Base-by-base conservation (phyloP, 92 coral and sea anemone genomes). In the Palythoa grandis region DNA sequence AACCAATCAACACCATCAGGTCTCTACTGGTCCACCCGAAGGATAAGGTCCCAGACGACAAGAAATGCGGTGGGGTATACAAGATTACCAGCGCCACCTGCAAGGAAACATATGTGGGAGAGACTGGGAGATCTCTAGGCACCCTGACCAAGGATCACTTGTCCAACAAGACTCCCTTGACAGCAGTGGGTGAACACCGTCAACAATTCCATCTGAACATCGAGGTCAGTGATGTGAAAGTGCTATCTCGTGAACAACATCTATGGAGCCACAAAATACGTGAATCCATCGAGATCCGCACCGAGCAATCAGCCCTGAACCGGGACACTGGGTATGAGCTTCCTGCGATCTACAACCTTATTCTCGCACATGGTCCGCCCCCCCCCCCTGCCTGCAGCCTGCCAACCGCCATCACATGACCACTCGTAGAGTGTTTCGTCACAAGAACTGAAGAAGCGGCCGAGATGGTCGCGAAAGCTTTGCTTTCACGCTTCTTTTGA, bases 21-120 rank as follows among this genome's bases (percentile, higher is more conserved):
- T 74, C 79, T 74, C 48, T 74, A 74, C 79, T 74, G 79, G 79
- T 74, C 79, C 79, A 52, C 60, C 79, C 63, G 79, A 74, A 74
- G 63, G 79, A 74, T 74, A 74, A 74, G 79, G 79, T 74, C 79
- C 76, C 76, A 72, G 52, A 72, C 76, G 53, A 72, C 76, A 72
- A 72, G 76, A 72, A 72, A 72, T 72, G 63, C 15, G 39, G 79
- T 74, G 61, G n/a, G 79, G 79, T 74, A 50, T 50, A 74, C 79
- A 74, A 75, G 63, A 19, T n/a, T 76, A 53, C 82, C 53, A 24
- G 68, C 68, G 67, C 82, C 67, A 52, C 47, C 82, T 76, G 82
- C 82, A 76, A 76, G 82, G 82, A 76, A 67, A 76, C 82, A 76
- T 76, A 53, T 50, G 82, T 76, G 82, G 82, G 65, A 76, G 82